phyloP scores from a whole-genome alignment of 64 coral and sea anemone species.

The Pachyseris speciosa region DNA sequence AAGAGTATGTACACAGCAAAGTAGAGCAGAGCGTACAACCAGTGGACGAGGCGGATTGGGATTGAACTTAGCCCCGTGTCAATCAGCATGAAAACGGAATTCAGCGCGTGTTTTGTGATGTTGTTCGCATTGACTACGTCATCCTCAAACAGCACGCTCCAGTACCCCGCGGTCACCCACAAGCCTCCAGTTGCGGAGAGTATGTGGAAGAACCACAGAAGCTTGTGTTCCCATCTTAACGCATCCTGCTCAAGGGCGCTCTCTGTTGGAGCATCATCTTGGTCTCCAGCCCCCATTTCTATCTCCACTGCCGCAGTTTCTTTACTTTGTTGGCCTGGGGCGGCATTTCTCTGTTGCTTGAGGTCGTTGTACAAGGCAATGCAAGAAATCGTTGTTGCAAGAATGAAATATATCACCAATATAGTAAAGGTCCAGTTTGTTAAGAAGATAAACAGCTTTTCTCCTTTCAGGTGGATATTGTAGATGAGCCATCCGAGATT shows the following conservation, averaged over 20 bases:
- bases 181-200: slow-evolving; percentile 70
- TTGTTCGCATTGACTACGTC: slow-evolving; percentile 56
- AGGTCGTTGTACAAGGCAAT: slow-evolving; percentile 28
- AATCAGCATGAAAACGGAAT: slow-evolving; percentile 78
- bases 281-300: slow-evolving; percentile 7
- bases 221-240: slow-evolving; percentile 7
- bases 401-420: slow-evolving; percentile 60
- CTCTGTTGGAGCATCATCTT: neutral
- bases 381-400: slow-evolving; percentile 51
- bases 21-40: slow-evolving; percentile 82
- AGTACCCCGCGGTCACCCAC: slow-evolving; percentile 77
- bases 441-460: slow-evolving; percentile 61
- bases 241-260: neutral
- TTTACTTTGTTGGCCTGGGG: neutral
- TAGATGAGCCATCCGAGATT: slow-evolving; percentile 57
- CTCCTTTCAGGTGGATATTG: neutral
- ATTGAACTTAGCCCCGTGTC: slow-evolving; percentile 47
- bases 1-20: slow-evolving; percentile 72
- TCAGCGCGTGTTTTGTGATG: slow-evolving; percentile 78
- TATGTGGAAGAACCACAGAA: slow-evolving; percentile 74
- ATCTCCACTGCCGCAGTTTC: neutral
- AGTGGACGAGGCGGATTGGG: slow-evolving; percentile 77
- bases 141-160: slow-evolving; percentile 68
- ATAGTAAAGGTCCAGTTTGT: slow-evolving; percentile 79
- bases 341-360: neutral